These are phyloP conservation scores for Petrophora chlorosata DNA, from an alignment of 2,888 invertebrate genomes.

Conservation along the genomic window DNA sequence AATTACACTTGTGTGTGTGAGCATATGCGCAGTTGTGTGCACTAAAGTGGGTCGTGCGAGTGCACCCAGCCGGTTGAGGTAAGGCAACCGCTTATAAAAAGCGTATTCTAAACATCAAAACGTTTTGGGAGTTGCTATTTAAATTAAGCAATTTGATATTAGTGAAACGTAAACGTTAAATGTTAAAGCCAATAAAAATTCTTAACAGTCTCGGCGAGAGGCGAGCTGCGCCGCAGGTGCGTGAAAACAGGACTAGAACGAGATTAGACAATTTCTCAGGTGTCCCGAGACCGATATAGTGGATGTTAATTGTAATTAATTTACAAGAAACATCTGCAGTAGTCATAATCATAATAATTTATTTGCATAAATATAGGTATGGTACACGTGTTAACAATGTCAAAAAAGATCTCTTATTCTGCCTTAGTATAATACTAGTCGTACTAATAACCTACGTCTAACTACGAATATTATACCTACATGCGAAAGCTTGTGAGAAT, in stretches of 20 bases:
- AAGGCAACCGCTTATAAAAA: conserved; percentile 44
- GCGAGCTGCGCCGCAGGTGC: conserved; percentile 25
- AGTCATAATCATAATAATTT: too few relatives aligned
- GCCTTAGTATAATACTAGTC: too few relatives aligned
- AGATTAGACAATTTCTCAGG: conserved; percentile 30
- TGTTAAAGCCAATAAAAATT: conserved; percentile 8
- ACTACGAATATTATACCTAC: too few relatives aligned
- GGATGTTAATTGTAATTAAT: conserved; percentile 26
- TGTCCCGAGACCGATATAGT: conserved; percentile 26
- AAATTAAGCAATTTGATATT: conserved; percentile 26
- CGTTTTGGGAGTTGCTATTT: conserved; percentile 24
- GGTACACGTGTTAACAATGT: too few relatives aligned
- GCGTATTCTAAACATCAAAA: conserved; percentile 27
- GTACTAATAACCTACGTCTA: too few relatives aligned
- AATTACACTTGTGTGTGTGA: conserved; percentile 56
- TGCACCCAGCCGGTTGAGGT: conserved; percentile 54
- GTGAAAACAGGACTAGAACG: conserved; percentile 21
- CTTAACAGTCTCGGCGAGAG: conserved; percentile 11
- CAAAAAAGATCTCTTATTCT: too few relatives aligned
- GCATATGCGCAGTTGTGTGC: conserved; percentile 48
- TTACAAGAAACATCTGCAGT: conserved; percentile 23
- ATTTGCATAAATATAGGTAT: too few relatives aligned
- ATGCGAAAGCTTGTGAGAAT: too few relatives aligned
- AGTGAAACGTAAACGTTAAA: background rate
- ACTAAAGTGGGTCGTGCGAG: conserved; percentile 64